Base-by-base conservation (phyloP, 2,113 vertebrate species). In the Thalassarche chlororhynchos region DNA sequence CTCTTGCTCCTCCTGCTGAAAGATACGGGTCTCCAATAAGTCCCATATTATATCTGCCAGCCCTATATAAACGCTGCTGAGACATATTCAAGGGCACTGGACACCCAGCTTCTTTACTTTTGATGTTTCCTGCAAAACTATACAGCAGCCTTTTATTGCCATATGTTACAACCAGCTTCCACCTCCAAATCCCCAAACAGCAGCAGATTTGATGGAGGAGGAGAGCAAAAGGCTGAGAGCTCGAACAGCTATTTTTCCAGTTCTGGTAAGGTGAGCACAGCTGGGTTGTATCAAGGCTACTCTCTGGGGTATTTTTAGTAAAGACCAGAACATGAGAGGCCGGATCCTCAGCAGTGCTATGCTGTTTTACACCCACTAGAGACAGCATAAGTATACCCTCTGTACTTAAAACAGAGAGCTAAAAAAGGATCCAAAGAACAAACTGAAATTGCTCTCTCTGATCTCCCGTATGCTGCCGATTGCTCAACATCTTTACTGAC, bases 401-500 rank as follows among this genome's bases (percentile, higher is more conserved):
- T 77, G 64, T 54, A 20, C 79, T 84, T 72, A 52, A 81, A 85
- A 8, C 62, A 72, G 64, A 42, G 17, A 86, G 83, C 96, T 97
- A 93, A 97, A 95, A 94, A 90, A 72, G 91, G 93, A 54, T 83
- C 65, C 85, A 57, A 47, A 62, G 93, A 84, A 87, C 93, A 85
- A 77, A 46, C 79, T 85, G 90, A 38, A 90, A 76, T 12, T 44
- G 86, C 77, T 72, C 62, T 55, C 90, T 97, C 97, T 97, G 95
- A 97, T 98, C 95, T 94, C 90, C 74, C 71, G 25, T 58, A 69
- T 24, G 52, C 90, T 84, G 57, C 40, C 21, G 76, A 84, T 98
- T 98, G 97, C 98, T 98, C 96, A 97, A 98, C 89, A 68, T 96
- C 96, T 97, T 96, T 87, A 83, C 98, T 98, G 97, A 98, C 98